Evolutionary conservation across 2,888 invertebrate species (phyloP).

Genomic region (Cylloceria caligata): DNA sequence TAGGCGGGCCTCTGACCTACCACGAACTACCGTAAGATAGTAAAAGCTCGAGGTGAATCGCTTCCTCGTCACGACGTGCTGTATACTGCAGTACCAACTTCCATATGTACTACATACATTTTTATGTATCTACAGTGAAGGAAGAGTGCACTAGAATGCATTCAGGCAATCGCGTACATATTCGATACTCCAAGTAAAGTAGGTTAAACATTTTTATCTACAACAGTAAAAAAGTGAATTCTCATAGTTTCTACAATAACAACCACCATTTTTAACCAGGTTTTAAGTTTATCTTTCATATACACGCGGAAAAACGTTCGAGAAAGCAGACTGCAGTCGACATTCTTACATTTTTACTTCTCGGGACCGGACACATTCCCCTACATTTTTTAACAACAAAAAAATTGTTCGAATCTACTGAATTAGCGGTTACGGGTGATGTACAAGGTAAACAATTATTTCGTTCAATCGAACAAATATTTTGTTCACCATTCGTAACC

Average conservation of each 20-base stretch:
- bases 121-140: conserved; percentile 6
- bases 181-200: conserved; percentile 1
- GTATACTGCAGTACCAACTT: conserved; percentile 7
- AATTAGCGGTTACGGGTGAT: too few relatives aligned
- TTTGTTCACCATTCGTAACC: too few relatives aligned
- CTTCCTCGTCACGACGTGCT: conserved; percentile 65
- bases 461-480: too few relatives aligned
- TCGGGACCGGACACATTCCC: too few relatives aligned
- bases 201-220: not conserved
- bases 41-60: conserved; percentile 66
- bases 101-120: conserved; percentile 24
- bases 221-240: not conserved
- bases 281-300: too few relatives aligned
- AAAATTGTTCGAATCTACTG: too few relatives aligned
- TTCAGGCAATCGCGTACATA: not conserved
- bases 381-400: too few relatives aligned
- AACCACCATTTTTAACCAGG: too few relatives aligned
- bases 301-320: too few relatives aligned
- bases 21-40: conserved; percentile 67
- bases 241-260: too few relatives aligned
- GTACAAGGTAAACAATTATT: not conserved
- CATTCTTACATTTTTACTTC: too few relatives aligned
- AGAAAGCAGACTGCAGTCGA: too few relatives aligned
- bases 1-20: conserved; percentile 66
- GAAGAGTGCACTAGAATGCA: conserved; percentile 20